These are phyloP conservation scores for Tenebrosternarchus preto DNA, from an alignment of 2,113 vertebrate species.

Conservation along the genomic window DNA sequence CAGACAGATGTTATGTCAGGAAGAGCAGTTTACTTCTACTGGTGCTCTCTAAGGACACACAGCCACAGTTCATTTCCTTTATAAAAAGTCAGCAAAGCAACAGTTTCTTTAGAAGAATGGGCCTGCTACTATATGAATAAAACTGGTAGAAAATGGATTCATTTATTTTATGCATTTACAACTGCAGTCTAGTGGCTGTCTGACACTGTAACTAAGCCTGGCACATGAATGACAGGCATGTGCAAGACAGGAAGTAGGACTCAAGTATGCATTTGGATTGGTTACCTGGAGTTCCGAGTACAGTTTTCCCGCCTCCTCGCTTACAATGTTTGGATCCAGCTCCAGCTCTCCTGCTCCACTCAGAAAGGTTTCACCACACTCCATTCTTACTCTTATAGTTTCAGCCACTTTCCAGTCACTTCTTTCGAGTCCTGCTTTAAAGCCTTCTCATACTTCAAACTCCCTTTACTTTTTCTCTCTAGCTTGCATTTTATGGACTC, in stretches of 20 bases:
- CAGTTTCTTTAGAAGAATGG: background rate
- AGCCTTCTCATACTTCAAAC: slow-evolving; percentile 12
- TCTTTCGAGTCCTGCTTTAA: background rate
- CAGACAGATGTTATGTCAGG: slow-evolving; percentile 30
- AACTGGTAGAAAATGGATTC: background rate
- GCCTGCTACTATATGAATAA: background rate
- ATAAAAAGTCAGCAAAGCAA: slow-evolving; percentile 21
- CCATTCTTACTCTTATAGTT: slow-evolving; percentile 65
- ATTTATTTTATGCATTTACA: background rate
- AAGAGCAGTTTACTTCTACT: slow-evolving; percentile 18
- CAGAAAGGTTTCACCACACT: slow-evolving; percentile 69
- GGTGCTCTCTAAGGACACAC: slow-evolving; percentile 8
- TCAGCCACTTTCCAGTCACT: background rate
- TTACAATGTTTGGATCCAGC: slow-evolving; percentile 76
- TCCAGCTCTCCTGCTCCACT: slow-evolving; percentile 71
- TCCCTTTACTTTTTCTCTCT: background rate
- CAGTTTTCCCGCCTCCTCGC: slow-evolving; percentile 78
- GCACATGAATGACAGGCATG: background rate
- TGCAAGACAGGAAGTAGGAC: background rate
- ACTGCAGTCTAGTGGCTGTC: background rate
- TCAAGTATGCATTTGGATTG: background rate
- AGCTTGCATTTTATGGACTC: background rate
- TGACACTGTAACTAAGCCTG: background rate
- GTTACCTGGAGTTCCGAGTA: slow-evolving; percentile 79
- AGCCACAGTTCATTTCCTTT: slow-evolving; percentile 36